Base-by-base conservation (phyloP, 1,140 invertebrate species). In the Battus philenor region DNA sequence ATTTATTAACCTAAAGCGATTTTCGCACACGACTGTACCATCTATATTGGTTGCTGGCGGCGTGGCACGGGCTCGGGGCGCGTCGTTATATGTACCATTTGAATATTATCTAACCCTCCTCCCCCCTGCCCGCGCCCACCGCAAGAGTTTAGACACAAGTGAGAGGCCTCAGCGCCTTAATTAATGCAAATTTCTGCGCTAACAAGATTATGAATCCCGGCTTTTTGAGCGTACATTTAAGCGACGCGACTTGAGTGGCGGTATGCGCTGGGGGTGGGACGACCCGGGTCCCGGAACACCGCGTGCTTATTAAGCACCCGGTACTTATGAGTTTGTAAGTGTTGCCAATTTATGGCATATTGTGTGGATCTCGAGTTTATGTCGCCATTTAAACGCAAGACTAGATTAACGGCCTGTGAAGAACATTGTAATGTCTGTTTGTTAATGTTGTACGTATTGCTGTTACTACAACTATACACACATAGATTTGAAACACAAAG, bases 151-250 rank as follows among this genome's bases (percentile, higher is more conserved):
- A 77, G 73, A 77, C 64, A 45, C 63, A 60, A 69, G 58, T 57
- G 58, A 50, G 58, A 70, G 58, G 70, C 76, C 69, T 78, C 67
- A 59, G 47, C 54, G 63, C 65, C 73, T 81, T 84, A 84, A 84
- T 84, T 84, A 84, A 84, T 84, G 80, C 80, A 84, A 84, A 84
- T 84, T 84, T 81, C 66, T 75, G 80, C 69, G 80, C 77, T 84
- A 84, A 84, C 80, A 84, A 84, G 80, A 84, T 84, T 84, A 84
- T 84, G 80, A 81, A 78, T 69, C 71, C 70, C 65, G 66, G 75
- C 74, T 81, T 83, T 83, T 80, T 80, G 69, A 72, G 56, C 58
- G 48, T 55, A 71, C 61, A 65, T 63, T 73, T 69, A 60, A 65
- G 65, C 51, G 57, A 56, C 51, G 63, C 57, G 57, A 67, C 48